Evolutionary conservation across 2,113 vertebrate species (phyloP).

Genomic region (Gorilla gorilla): DNA sequence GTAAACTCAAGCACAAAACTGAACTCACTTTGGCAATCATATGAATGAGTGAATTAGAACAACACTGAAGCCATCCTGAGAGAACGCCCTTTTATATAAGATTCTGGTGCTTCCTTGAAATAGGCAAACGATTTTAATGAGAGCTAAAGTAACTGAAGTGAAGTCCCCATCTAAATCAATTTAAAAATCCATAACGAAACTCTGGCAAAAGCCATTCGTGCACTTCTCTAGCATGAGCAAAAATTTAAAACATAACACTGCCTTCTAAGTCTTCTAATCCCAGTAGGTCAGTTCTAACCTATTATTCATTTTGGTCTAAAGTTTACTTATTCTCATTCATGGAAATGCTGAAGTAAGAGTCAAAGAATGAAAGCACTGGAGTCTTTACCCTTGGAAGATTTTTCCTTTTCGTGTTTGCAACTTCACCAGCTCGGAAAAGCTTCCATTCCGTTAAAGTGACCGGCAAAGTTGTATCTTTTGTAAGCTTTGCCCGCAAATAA

Average conservation of each 20-base stretch:
- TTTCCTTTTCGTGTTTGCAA: slow-evolving; percentile 81
- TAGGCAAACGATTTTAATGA: background rate
- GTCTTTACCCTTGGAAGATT: slow-evolving; percentile 84
- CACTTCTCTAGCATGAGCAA: slow-evolving; percentile 11
- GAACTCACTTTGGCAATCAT: background rate
- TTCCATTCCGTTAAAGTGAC: slow-evolving; percentile 87
- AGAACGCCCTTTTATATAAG: background rate
- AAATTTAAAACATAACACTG: slow-evolving; percentile 7
- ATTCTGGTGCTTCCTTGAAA: background rate
- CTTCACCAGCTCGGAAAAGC: slow-evolving; percentile 84
- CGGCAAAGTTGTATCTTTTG: slow-evolving; percentile 85
- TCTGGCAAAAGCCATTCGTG: slow-evolving; percentile 11
- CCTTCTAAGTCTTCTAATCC: slow-evolving; percentile 27
- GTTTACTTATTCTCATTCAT: slow-evolving; percentile 31
- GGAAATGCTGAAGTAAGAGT: slow-evolving; percentile 9
- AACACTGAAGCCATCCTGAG: background rate
- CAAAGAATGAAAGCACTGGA: slow-evolving; percentile 22
- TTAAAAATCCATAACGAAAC: background rate
- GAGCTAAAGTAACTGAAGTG: background rate
- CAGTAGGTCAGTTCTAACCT: slow-evolving; percentile 34
- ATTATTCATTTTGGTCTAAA: background rate
- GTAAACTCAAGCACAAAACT: slow-evolving; percentile 25
- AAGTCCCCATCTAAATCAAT: background rate
- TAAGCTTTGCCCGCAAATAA: slow-evolving; percentile 74
- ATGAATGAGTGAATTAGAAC: background rate